Percentiles rank a stretch among this genome's conserved stretches.
phyloP scores from a whole-genome alignment of 2,797 vertebrate genomes.

The Arnoldichthys spilopterus region DNA sequence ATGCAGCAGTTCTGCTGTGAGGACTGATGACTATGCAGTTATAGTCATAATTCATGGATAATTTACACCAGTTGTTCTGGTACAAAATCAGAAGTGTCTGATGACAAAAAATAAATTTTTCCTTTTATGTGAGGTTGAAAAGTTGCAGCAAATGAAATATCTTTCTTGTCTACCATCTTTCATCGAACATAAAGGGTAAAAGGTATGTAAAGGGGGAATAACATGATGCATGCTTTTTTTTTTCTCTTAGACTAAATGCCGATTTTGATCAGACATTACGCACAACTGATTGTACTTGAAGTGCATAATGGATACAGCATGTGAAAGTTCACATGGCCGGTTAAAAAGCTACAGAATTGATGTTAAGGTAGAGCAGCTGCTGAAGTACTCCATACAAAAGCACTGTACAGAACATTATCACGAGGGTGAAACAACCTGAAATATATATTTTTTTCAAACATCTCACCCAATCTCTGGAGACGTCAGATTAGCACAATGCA shows the following conservation, averaged over 20 bases:
- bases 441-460: neutral
- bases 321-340: neutral
- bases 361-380: neutral
- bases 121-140: neutral
- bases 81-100: neutral
- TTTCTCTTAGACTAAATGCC: neutral
- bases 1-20: neutral
- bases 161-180: neutral
- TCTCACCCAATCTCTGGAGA: neutral
- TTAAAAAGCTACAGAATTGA: neutral
- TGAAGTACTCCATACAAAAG: neutral
- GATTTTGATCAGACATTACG: neutral
- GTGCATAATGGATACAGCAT: conserved; percentile 7
- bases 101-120: neutral
- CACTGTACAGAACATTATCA: neutral
- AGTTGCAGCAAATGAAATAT: neutral
- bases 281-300: neutral
- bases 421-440: neutral
- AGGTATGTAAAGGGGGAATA: neutral
- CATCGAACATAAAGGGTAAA: neutral
- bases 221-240: neutral
- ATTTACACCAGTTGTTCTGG: neutral
- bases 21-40: neutral
- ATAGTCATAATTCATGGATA: neutral
- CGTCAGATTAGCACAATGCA: neutral